Conservation (phyloP, 2,113 vertebrate species). For the Pedionomus torquatus region DNA sequence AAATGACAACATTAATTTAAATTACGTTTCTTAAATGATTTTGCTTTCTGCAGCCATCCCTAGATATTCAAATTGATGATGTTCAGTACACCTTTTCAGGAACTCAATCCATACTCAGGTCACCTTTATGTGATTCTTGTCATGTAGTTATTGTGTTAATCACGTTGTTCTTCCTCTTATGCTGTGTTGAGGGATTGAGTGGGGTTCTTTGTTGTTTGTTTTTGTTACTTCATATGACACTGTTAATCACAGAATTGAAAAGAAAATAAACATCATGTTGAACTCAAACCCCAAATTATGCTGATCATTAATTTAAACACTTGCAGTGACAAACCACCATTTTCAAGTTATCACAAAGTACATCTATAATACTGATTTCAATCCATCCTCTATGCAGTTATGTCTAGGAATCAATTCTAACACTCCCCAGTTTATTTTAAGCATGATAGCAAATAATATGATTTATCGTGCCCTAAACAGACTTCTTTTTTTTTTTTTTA, state of each 20-base stretch:
- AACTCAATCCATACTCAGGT: background rate
- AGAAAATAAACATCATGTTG: background rate
- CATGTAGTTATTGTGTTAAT: accelerated
- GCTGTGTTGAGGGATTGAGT: background rate
- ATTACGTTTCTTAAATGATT: background rate
- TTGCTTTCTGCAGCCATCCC: background rate
- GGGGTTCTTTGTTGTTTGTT: background rate
- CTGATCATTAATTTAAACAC: background rate
- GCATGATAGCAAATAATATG: background rate
- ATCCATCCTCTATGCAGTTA: too few species aligned
- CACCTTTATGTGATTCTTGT: background rate
- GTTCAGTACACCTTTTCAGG: background rate
- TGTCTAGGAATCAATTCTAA: background rate
- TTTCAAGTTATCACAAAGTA: background rate
- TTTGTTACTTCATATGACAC: background rate
- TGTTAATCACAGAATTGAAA: background rate
- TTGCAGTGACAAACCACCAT: background rate
- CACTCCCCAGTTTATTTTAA: background rate
- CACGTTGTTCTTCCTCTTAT: accelerated
- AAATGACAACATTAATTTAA: background rate
- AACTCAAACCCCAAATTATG: background rate
- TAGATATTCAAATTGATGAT: background rate
- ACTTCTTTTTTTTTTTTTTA: background rate
- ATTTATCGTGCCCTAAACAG: background rate
- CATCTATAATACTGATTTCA: background rate